Base-by-base conservation (phyloP, 2,888 invertebrate genomes). In the Dugesia japonica region DNA sequence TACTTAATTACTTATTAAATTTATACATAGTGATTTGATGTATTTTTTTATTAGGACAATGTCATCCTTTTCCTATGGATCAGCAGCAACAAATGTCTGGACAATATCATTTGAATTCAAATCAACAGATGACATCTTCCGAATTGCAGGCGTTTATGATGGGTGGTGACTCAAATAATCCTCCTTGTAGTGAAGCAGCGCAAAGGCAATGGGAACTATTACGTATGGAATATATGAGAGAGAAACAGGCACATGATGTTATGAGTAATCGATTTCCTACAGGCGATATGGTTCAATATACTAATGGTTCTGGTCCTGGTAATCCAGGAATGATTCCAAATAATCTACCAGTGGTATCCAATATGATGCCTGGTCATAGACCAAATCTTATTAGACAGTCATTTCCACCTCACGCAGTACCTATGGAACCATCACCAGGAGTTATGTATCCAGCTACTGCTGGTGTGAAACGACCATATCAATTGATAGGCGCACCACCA, bases 181-280 rank as follows among this genome's bases (percentile, higher is more conserved):
- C 56, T 4, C 56, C 56, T 9, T 56, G 56, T 56, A 56, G 56
- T 56, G 56, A 56, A 56, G 56, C 56, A 20, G 56, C 56, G 4
- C 56, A 56, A 56, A 56, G 56, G 56, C 56, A 56, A 56, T 56
- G 56, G 56, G 56, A 56, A 56, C 17, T 56, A n/a, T n/a, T 56
- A 13, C 4, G 56, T 4, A 56, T 56, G 56, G 56, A 56, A n/a
- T 56, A 56, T 56, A 56, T 56, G 56, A 56, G 56, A 56, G 56
- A 56, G 17, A 56, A 56, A 56, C 56, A 56, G n/a, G 56, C 56
- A 9, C 56, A 56, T 56, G 56, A 56, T 56, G 56, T 56, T n/a
- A 56, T 56, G 56, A 56, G 20, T 20, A 56, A 56, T 56, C 4
- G 56, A 56, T 56, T 56, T 56, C 56, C 56, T 9, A 20, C 56